Percentiles rank a stretch among this genome's conserved stretches.
phyloP scores from a whole-genome alignment of 2,113 vertebrate species.

The Psettodes erumei region DNA sequence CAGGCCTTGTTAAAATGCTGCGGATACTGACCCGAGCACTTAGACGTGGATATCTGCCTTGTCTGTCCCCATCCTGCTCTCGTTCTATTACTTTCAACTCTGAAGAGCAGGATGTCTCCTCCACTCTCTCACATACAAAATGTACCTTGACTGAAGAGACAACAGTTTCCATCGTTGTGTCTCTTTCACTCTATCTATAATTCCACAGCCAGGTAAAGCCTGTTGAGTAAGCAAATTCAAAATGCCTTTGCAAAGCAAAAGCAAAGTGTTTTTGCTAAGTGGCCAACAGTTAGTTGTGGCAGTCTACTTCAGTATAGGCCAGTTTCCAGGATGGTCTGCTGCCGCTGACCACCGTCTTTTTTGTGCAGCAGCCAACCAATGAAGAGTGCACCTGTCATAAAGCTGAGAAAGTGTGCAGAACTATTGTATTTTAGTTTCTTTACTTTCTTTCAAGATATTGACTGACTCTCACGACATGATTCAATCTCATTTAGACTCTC shows the following conservation, averaged over 20 bases:
- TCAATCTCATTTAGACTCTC: background rate
- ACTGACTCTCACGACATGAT: background rate
- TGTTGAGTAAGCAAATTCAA: constrained; percentile 21
- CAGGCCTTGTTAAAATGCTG: constrained; percentile 63
- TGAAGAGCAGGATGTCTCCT: constrained; percentile 23
- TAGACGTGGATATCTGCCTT: constrained; percentile 41
- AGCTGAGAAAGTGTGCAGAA: background rate
- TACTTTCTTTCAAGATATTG: background rate
- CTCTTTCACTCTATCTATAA: constrained; percentile 7
- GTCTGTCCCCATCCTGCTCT: constrained; percentile 37
- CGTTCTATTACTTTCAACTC: constrained; percentile 46
- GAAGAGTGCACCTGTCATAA: background rate
- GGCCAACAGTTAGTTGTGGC: background rate
- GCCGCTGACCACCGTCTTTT: background rate
- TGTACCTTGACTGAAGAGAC: constrained; percentile 21
- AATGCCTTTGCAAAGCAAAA: constrained; percentile 16
- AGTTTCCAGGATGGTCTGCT: background rate
- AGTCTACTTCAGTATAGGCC: background rate
- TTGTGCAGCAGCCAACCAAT: background rate
- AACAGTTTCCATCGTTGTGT: background rate
- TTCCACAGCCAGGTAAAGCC: background rate
- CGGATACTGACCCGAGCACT: constrained; percentile 38
- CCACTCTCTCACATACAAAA: constrained; percentile 13
- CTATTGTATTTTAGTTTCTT: background rate
- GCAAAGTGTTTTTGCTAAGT: constrained; percentile 17